Evolutionary conservation across 2,888 invertebrate genomes (phyloP).

Genomic region (Hofmannophila pseudospretella): DNA sequence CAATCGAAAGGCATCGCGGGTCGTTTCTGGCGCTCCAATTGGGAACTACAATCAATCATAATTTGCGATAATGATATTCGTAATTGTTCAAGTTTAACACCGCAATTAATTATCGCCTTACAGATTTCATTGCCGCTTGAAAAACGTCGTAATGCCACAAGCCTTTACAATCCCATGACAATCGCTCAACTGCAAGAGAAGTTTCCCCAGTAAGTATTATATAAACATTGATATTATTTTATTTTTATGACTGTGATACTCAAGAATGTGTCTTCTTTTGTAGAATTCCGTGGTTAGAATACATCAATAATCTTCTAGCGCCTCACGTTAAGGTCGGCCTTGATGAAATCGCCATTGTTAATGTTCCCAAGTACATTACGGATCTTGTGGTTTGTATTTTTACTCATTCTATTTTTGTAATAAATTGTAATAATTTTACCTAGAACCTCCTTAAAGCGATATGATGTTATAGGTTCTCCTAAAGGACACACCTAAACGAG

Average conservation of each 20-base stretch:
- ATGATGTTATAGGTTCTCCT: slow-evolving; percentile 45
- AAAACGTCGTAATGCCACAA: slow-evolving; percentile 92
- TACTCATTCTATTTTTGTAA: background rate
- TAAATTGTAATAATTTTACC: background rate
- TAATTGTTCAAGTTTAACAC: background rate
- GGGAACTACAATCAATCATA: slow-evolving; percentile 8
- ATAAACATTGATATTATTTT: too few relatives aligned
- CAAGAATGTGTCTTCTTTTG: background rate
- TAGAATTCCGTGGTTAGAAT: slow-evolving; percentile 87
- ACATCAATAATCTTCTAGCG: slow-evolving; percentile 88
- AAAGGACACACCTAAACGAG: slow-evolving; percentile 72
- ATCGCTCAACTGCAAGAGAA: slow-evolving; percentile 85
- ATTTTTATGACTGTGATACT: too few relatives aligned
- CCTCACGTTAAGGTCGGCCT: slow-evolving; percentile 78
- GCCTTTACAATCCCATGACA: slow-evolving; percentile 94
- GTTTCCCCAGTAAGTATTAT: slow-evolving; percentile 77
- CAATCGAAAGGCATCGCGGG: slow-evolving; percentile 26
- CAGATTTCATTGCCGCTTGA: slow-evolving; percentile 92
- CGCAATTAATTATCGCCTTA: slow-evolving; percentile 15
- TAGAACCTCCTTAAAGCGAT: too few relatives aligned
- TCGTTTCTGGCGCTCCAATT: slow-evolving; percentile 12
- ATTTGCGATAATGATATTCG: slow-evolving; percentile 7
- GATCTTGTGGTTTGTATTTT: slow-evolving; percentile 78
- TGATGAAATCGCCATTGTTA: slow-evolving; percentile 89
- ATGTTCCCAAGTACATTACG: slow-evolving; percentile 88